These are phyloP conservation scores for Cherax quadricarinatus DNA, from an alignment of 1,140 invertebrate species.

Conservation along the genomic window DNA sequence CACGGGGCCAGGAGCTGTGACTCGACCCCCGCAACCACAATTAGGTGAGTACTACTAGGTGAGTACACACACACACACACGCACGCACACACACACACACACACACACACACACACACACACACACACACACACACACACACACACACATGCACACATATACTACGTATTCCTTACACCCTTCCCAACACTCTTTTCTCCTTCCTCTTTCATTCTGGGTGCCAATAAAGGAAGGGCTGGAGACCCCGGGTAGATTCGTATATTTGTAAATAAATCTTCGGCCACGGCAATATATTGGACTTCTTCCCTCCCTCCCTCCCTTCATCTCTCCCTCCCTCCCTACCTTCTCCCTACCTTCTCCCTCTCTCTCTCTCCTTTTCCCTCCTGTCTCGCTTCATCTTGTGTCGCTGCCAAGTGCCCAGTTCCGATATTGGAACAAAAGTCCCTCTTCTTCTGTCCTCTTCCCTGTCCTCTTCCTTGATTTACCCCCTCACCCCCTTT, in stretches of 20 bases:
- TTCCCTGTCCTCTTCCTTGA: too few relatives aligned
- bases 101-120: too few relatives aligned
- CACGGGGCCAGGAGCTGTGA: too few relatives aligned
- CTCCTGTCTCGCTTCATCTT: constrained; percentile 31
- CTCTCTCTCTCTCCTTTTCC: background rate
- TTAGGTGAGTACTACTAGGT: too few relatives aligned
- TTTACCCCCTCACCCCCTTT: too few relatives aligned
- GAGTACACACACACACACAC: too few relatives aligned
- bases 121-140: too few relatives aligned
- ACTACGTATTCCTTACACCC: constrained; percentile 55
- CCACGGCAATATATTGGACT: constrained; percentile 38
- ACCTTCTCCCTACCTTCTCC: background rate
- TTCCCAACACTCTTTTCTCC: constrained; percentile 46
- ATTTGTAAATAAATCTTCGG: constrained; percentile 64
- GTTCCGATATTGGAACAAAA: constrained; percentile 51
- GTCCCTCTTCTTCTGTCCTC: background rate
- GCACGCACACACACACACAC: too few relatives aligned
- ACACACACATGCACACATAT: too few relatives aligned
- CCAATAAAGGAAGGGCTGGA: constrained; percentile 55
- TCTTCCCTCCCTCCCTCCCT: background rate
- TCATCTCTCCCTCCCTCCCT: background rate
- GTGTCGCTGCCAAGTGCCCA: constrained; percentile 43
- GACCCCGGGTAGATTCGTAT: constrained; percentile 59
- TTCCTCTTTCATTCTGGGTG: constrained; percentile 58
- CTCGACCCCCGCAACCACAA: background rate